phyloP scores from a whole-genome alignment of 2,888 invertebrate species.

The Metacarcinus magister region DNA sequence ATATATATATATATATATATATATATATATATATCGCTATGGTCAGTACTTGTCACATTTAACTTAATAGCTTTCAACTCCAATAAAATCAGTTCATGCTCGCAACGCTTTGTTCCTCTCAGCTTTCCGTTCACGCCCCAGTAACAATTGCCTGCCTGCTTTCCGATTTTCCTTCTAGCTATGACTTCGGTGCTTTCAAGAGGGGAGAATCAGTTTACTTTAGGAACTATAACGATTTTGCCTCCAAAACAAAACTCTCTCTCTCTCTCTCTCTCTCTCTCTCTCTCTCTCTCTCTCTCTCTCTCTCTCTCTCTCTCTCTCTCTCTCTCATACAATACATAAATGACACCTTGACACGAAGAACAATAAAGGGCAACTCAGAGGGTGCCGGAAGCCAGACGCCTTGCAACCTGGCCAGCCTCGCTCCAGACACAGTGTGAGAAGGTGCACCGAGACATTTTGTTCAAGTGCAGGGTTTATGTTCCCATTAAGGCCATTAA shows the following conservation, averaged over 20 bases:
- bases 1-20: constrained; percentile 23
- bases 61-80: not conserved
- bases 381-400: not conserved
- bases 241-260: not conserved
- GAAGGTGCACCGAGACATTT: not conserved
- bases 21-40: not conserved
- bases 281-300: not conserved
- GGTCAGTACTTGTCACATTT: not conserved
- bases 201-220: not conserved
- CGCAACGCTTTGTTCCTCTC: not conserved
- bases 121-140: not conserved
- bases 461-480: not conserved
- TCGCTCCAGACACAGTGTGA: not conserved
- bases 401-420: not conserved
- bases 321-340: not conserved
- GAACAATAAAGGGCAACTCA: not conserved
- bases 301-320: not conserved
- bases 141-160: not conserved
- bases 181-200: not conserved
- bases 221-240: not conserved
- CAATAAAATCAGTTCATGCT: too few species aligned
- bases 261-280: constrained; percentile 21
- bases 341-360: not conserved
- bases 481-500: constrained; percentile 28
- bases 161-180: not conserved